These are phyloP conservation scores for Drosophila insularis DNA, from an alignment of 1,140 invertebrate species.

Conservation along the genomic window DNA sequence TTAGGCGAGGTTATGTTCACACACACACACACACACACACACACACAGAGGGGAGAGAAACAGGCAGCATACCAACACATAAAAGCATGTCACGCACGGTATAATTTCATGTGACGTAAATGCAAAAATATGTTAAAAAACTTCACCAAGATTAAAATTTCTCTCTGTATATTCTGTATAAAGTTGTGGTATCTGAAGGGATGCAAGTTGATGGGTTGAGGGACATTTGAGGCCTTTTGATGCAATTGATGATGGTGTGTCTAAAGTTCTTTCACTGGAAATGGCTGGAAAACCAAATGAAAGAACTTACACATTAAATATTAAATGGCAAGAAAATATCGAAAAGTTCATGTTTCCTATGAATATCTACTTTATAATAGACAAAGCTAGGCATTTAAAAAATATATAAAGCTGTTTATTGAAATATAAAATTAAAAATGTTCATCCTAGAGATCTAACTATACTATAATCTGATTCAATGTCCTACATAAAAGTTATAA, in stretches of 20 bases:
- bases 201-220: neutral
- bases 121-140: conserved; percentile 78
- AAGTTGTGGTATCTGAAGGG: too few relatives aligned
- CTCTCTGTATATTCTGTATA: neutral
- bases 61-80: conserved; percentile 36
- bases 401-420: too few relatives aligned
- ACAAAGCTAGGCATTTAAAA: too few relatives aligned
- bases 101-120: conserved; percentile 78
- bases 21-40: conserved; percentile 30
- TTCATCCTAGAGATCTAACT: too few relatives aligned
- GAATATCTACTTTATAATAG: too few relatives aligned
- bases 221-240: neutral
- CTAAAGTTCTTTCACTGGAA: conserved; percentile 1
- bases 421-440: too few relatives aligned
- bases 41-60: conserved; percentile 19
- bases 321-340: neutral
- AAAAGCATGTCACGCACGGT: conserved; percentile 78
- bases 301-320: neutral
- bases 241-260: conserved; percentile 5
- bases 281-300: neutral
- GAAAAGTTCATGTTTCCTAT: neutral
- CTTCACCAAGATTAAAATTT: conserved; percentile 59
- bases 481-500: too few relatives aligned
- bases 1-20: conserved; percentile 63
- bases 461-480: too few relatives aligned